Evolutionary conservation across 2,113 vertebrate genomes (phyloP).

Genomic region (Cyanoderma ruficeps): DNA sequence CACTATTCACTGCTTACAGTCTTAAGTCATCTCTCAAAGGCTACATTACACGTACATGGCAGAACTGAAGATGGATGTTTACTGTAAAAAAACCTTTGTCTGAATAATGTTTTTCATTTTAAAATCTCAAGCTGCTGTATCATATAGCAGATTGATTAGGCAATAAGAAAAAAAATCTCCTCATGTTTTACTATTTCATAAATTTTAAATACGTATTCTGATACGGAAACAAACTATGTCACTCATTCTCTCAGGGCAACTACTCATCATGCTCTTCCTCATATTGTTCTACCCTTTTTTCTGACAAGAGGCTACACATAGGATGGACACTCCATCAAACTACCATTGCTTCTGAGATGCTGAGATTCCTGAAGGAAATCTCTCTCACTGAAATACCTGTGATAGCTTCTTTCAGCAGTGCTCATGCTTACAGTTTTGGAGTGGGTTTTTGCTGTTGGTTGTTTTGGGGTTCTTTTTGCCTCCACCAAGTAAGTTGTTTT

Average conservation of each 20-base stretch:
- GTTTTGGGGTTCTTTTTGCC: accelerated
- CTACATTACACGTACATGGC: not conserved
- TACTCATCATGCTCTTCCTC: not conserved
- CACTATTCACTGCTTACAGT: not conserved
- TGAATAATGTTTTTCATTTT: not conserved
- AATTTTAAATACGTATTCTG: not conserved
- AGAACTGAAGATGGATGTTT: not conserved
- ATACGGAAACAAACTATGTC: not conserved
- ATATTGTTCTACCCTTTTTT: not conserved
- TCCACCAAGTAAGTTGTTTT: not conserved
- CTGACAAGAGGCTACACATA: not conserved
- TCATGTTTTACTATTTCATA: not conserved
- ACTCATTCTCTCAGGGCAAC: not conserved
- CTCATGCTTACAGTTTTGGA: not conserved
- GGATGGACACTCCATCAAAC: not conserved
- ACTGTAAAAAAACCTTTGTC: not conserved
- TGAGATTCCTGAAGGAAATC: not conserved
- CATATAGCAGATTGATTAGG: not conserved
- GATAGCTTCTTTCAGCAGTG: not conserved
- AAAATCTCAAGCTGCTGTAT: not conserved
- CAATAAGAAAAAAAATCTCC: not conserved
- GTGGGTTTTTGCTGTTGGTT: not conserved
- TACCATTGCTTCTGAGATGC: not conserved
- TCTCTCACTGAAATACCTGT: not conserved
- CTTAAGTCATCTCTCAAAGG: not conserved